phyloP scores from a whole-genome alignment of 2,888 invertebrate species.

The Heliconius cydno region DNA sequence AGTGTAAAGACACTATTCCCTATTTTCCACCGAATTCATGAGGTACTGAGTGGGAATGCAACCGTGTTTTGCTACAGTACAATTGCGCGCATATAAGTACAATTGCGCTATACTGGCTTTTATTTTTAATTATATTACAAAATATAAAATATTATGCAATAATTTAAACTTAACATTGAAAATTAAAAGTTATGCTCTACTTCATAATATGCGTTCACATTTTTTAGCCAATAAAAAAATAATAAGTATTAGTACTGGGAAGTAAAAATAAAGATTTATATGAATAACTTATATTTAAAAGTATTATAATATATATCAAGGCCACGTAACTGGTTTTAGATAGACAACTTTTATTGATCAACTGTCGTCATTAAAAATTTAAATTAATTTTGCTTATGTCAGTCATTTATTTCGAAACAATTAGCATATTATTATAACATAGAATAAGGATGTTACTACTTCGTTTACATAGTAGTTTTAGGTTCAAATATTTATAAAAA shows the following conservation, averaged over 20 bases:
- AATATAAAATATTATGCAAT: background rate
- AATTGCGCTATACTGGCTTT: too few relatives aligned
- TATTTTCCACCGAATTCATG: too few relatives aligned
- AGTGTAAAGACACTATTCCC: too few relatives aligned
- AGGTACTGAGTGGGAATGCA: too few relatives aligned
- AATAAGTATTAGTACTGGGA: background rate
- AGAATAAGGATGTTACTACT: background rate
- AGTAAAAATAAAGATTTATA: background rate
- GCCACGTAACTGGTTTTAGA: slow-evolving; percentile 4
- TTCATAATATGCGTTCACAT: background rate
- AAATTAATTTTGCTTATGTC: background rate
- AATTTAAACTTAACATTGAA: background rate
- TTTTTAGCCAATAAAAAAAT: too few relatives aligned
- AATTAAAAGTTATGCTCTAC: background rate
- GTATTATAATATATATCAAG: slow-evolving; percentile 3
- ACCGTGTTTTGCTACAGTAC: too few relatives aligned
- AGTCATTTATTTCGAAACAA: too few relatives aligned
- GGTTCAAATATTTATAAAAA: too few relatives aligned
- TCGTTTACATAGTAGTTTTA: too few relatives aligned
- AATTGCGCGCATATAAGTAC: too few relatives aligned
- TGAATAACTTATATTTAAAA: background rate
- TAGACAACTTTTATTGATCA: background rate
- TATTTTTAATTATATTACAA: background rate
- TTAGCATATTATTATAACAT: background rate
- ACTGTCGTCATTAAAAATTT: background rate